phyloP scores from a whole-genome alignment of 1,140 invertebrate genomes.

The Leucophenga varia region DNA sequence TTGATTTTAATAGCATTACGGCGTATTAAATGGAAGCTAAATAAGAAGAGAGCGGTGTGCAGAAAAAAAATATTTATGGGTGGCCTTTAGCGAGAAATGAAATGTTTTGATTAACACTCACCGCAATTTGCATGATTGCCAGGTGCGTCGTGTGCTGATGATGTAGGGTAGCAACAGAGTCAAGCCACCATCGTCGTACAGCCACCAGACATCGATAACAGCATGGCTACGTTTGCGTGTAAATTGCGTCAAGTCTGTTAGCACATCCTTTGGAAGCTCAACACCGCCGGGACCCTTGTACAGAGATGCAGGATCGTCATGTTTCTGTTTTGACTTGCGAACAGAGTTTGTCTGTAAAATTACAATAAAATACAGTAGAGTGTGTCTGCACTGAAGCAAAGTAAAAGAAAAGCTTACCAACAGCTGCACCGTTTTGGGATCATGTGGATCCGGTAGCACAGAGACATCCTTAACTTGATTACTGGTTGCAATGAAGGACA shows the following conservation, averaged over 20 bases:
- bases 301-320: conserved; percentile 46
- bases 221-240: conserved; percentile 72
- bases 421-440: conserved; percentile 34
- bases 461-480: conserved; percentile 48
- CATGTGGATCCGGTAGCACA: conserved; percentile 44
- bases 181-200: conserved; percentile 92
- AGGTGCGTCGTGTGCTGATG: conserved; percentile 81
- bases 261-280: conserved; percentile 64
- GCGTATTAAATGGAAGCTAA: no score
- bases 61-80: no score
- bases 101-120: no score
- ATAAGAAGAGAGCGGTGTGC: no score
- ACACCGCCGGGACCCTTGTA: conserved; percentile 59
- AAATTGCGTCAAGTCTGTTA: conserved; percentile 71
- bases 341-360: conserved; percentile 34
- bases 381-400: conserved; percentile 15
- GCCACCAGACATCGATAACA: conserved; percentile 97
- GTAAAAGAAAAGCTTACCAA: conserved; percentile 29
- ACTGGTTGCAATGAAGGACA: conserved; percentile 40
- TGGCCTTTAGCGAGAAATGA: no score
- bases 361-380: background rate
- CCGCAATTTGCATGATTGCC: conserved; percentile 84
- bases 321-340: conserved; percentile 55
- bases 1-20: no score
- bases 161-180: conserved; percentile 87